These are phyloP conservation scores for Helicolenus hilgendorfi DNA, from an alignment of 2,797 vertebrate genomes.

Conservation along the genomic window DNA sequence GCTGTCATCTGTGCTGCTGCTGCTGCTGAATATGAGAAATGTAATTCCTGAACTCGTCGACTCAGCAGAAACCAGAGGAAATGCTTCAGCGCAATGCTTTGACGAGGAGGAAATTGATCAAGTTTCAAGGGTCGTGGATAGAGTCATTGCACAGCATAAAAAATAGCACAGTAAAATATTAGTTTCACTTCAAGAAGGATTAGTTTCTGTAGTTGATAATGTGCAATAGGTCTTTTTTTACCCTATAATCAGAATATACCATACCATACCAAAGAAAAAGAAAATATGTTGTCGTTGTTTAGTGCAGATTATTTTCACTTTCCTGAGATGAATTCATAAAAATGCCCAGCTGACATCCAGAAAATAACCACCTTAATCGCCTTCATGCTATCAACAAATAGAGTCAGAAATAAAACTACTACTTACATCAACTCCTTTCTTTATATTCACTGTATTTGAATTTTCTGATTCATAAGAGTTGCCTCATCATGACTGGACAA, in stretches of 20 bases:
- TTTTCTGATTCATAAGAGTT: background rate
- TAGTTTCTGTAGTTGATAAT: background rate
- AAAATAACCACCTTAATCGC: background rate
- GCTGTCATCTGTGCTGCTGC: conserved; percentile 19
- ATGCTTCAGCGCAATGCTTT: conserved; percentile 12
- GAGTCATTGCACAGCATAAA: conserved; percentile 3
- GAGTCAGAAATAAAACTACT: background rate
- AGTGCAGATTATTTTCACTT: background rate
- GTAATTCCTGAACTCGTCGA: conserved; percentile 4
- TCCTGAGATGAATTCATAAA: background rate
- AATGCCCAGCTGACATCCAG: background rate
- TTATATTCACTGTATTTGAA: background rate
- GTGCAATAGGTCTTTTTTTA: background rate
- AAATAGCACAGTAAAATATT: background rate
- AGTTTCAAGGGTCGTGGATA: background rate
- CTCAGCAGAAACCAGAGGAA: conserved; percentile 59
- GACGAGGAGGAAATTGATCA: conserved; percentile 37
- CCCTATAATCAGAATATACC: background rate
- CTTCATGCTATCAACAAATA: background rate
- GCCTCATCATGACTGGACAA: background rate
- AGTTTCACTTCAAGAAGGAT: background rate
- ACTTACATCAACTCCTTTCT: background rate
- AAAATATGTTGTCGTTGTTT: background rate
- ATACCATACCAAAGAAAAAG: too few species aligned
- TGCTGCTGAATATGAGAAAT: conserved; percentile 35